phyloP scores from a whole-genome alignment of 1,140 invertebrate genomes.

The Pseudomyrmex pallidus region DNA sequence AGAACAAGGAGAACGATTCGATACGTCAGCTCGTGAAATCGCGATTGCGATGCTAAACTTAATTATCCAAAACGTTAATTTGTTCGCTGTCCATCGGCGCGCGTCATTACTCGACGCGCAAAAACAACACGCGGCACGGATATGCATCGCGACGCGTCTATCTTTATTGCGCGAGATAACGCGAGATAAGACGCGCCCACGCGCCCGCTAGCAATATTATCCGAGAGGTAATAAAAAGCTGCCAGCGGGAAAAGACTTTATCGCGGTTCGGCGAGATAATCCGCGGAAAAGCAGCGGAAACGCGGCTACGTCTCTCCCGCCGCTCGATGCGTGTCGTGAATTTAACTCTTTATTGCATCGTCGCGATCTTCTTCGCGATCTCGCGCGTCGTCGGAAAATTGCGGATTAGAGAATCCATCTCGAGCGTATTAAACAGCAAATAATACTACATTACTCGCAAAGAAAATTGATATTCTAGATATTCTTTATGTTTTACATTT shows the following conservation, averaged over 20 bases:
- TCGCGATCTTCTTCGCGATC: neutral
- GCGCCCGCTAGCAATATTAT: neutral
- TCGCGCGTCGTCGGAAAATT: constrained; percentile 6
- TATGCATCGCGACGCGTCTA: constrained; percentile 27
- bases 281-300: constrained; percentile 41
- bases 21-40: constrained; percentile 19
- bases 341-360: constrained; percentile 24
- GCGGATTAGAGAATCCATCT: neutral
- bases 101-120: constrained; percentile 21
- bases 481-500: neutral
- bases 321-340: constrained; percentile 31
- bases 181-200: constrained; percentile 35
- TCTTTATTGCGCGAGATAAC: constrained; percentile 46
- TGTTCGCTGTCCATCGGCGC: constrained; percentile 44
- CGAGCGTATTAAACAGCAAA: neutral
- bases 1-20: constrained; percentile 13
- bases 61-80: constrained; percentile 57
- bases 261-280: constrained; percentile 40
- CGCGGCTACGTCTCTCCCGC: neutral
- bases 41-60: constrained; percentile 38
- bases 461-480: neutral
- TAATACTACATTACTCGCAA: neutral
- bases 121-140: constrained; percentile 27
- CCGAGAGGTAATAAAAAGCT: constrained; percentile 20
- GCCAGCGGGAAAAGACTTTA: constrained; percentile 35